These are phyloP conservation scores for Grammatotria lemairii DNA, from an alignment of 2,113 vertebrate genomes.

Conservation along the genomic window DNA sequence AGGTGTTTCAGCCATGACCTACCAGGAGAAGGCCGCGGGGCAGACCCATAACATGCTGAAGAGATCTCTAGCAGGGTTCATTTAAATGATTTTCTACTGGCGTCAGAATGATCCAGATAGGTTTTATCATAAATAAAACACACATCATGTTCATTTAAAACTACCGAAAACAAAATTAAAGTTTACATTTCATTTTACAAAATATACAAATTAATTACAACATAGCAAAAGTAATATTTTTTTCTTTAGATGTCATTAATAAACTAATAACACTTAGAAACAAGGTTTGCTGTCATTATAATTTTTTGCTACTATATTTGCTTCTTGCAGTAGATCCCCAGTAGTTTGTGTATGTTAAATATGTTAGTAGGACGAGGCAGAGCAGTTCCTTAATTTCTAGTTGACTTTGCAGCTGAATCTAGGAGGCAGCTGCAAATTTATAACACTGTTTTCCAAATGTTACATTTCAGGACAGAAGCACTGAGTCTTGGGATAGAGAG, in stretches of 20 bases:
- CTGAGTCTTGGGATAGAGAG: background rate
- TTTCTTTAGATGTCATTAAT: background rate
- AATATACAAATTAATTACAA: background rate
- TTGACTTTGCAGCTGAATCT: background rate
- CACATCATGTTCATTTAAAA: background rate
- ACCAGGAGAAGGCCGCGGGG: background rate
- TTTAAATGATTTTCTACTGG: background rate
- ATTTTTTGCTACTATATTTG: background rate
- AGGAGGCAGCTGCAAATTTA: background rate
- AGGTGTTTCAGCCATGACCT: background rate
- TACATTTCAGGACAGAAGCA: background rate
- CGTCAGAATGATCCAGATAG: background rate
- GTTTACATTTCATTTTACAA: background rate
- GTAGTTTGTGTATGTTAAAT: background rate
- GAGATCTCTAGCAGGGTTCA: background rate
- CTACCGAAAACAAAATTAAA: background rate
- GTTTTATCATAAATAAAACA: background rate
- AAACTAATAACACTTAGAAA: background rate
- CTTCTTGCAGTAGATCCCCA: background rate
- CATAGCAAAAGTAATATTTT: background rate
- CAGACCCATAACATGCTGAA: background rate
- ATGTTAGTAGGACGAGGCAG: fast-evolving
- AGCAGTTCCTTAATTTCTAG: background rate
- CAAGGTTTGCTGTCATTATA: background rate
- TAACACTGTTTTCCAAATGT: background rate